Evolutionary conservation across 2,888 invertebrate species (phyloP), one percentile per base, ranked within the genome.

Genomic region (Melanchra persicariae): DNA sequence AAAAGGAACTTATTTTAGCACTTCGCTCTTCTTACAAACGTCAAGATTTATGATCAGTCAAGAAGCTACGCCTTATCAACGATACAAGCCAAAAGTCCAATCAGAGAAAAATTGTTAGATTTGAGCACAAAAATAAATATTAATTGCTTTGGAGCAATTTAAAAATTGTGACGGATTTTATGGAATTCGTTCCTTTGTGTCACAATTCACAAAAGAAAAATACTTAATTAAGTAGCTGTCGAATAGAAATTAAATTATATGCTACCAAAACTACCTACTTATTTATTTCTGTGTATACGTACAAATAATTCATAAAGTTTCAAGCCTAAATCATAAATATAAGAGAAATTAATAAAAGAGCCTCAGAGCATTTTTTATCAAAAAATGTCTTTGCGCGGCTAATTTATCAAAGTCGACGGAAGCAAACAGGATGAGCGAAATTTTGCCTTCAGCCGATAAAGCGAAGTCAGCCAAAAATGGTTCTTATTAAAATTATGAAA

Each of bases 361-460:
- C 17, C 15, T 47, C 4, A 0, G 9, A 71, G 15, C 4, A 9
- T 22, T n/a, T 59, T 76, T 37, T 37, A 24, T 45, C 8, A 52
- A 80, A 75, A 74, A 61, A 51, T 64, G 12, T 57, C 12, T 79
- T 40, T 59, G 15, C 12, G 4, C 4, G 24, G 40, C 62, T 82
- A 61, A 78, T 77, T 81, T 78, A 63, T 70, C 62, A 82, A 82
- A 77, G 66, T 52, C 40, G 34, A 52, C 47, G 51, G 34, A 43
- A 34, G 43, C 47, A 62, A 80, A 74, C 58, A 61, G 40, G 26
- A 58, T 78, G 54, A 78, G 24, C 26, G 22, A 37, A 60, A 60
- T 49, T 55, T 55, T 47, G 34, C 57, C 24, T 60, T 49, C 49
- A 12, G 0, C 24, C 45, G 17, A 40, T 77, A 47, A 24, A 77